Evolutionary conservation across 1,140 invertebrate genomes (phyloP).

Genomic region (Drosophila melanogaster): DNA sequence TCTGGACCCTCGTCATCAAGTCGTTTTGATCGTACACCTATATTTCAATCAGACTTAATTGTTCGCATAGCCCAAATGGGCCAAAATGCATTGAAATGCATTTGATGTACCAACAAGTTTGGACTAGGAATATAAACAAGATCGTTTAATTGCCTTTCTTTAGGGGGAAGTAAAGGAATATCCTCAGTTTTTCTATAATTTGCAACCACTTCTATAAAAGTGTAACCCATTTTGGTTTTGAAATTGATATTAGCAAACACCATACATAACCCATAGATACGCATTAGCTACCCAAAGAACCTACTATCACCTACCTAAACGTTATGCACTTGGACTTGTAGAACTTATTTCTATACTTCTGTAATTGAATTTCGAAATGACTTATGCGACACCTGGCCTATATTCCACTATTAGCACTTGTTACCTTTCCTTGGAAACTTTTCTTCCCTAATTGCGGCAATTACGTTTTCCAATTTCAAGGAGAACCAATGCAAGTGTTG

Average conservation of each 20-base stretch:
- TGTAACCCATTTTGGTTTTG: neutral
- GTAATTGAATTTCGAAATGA: constrained; percentile 34
- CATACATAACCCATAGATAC: too few species aligned
- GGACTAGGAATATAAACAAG: neutral
- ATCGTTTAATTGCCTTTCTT: too few species aligned
- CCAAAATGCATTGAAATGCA: too few species aligned
- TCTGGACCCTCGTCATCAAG: constrained; percentile 4
- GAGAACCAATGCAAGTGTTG: constrained; percentile 20
- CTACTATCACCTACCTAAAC: neutral
- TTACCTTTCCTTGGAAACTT: constrained; percentile 8
- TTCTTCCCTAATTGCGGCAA: constrained; percentile 39
- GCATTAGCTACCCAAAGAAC: too few species aligned
- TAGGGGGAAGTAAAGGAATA: neutral
- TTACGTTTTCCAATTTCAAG: constrained; percentile 16
- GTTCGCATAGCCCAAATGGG: constrained; percentile 5
- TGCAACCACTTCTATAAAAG: too few species aligned
- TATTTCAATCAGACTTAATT: constrained; percentile 13
- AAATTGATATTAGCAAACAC: neutral
- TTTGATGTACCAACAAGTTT: neutral
- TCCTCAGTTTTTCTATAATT: neutral
- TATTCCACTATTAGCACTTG: constrained; percentile 51
- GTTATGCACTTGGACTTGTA: neutral
- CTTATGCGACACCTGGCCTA: constrained; percentile 51
- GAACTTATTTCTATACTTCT: constrained; percentile 10
- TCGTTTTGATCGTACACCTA: constrained; percentile 16